These are phyloP conservation scores for Chaetops frenatus DNA, from an alignment of 2,113 vertebrate genomes.

Conservation along the genomic window DNA sequence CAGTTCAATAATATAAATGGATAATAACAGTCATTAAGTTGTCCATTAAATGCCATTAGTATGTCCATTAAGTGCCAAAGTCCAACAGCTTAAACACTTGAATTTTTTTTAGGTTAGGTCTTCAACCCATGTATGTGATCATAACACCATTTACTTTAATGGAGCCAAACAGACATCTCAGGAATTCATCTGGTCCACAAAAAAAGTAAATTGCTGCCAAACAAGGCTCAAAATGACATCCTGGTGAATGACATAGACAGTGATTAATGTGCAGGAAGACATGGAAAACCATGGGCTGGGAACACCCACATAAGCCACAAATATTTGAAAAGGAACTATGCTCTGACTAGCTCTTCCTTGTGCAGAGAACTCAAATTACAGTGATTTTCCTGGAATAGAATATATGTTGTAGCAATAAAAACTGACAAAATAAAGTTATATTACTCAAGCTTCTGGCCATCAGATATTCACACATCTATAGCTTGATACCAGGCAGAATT, in stretches of 20 bases:
- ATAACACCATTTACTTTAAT: neutral
- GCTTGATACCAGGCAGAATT: neutral
- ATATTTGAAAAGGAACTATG: neutral
- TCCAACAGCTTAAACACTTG: neutral
- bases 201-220: neutral
- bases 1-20: neutral
- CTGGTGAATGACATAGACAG: neutral
- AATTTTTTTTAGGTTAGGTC: neutral
- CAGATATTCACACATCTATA: fast-evolving
- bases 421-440: neutral
- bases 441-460: neutral
- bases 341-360: neutral
- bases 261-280: neutral
- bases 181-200: neutral
- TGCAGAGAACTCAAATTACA: neutral
- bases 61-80: neutral
- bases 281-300: neutral
- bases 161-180: neutral
- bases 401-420: neutral
- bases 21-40: constrained; percentile 25
- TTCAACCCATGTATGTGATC: neutral
- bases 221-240: neutral
- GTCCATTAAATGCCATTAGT: constrained; percentile 21
- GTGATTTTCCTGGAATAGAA: neutral
- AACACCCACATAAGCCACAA: neutral